phyloP scores from a whole-genome alignment of 2,113 vertebrate genomes.

The Paratilapia polleni region DNA sequence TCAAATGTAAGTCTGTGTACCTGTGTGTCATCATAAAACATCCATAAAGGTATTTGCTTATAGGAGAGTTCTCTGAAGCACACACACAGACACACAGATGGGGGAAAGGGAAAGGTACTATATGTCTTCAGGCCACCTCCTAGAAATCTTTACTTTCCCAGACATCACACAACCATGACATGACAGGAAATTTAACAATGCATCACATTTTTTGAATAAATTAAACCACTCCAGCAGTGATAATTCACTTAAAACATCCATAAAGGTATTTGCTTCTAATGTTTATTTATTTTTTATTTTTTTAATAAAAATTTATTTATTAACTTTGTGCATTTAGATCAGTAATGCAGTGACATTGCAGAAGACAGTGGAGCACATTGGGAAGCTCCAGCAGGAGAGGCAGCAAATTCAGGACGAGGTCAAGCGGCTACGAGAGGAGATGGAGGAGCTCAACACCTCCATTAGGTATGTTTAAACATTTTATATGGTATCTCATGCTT shows the following conservation, averaged over 20 bases:
- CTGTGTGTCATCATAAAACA: background rate
- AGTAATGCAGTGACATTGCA: constrained; percentile 91
- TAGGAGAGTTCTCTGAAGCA: background rate
- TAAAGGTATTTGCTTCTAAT: background rate
- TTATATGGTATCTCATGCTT: background rate
- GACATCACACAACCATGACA: background rate
- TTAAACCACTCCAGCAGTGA: background rate
- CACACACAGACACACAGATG: background rate
- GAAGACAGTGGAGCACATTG: constrained; percentile 94
- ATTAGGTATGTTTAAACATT: constrained; percentile 84
- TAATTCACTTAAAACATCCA: too few relatives aligned
- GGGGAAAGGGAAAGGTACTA: too few relatives aligned
- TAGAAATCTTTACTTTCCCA: background rate
- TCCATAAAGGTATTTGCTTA: too few relatives aligned
- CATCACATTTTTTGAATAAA: background rate
- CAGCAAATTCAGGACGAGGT: constrained; percentile 91
- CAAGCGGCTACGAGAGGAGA: constrained; percentile 89
- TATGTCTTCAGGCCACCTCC: background rate
- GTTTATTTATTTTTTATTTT: background rate
- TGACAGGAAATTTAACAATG: background rate
- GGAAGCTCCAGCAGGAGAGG: constrained; percentile 94
- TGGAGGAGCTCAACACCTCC: constrained; percentile 90
- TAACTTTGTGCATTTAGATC: constrained; percentile 78
- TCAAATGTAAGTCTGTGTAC: constrained; percentile 81
- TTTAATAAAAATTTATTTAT: background rate